Percentiles rank a stretch among this genome's conserved stretches.
phyloP scores from a whole-genome alignment of 2,797 vertebrate species.

The Tragopan temminckii region DNA sequence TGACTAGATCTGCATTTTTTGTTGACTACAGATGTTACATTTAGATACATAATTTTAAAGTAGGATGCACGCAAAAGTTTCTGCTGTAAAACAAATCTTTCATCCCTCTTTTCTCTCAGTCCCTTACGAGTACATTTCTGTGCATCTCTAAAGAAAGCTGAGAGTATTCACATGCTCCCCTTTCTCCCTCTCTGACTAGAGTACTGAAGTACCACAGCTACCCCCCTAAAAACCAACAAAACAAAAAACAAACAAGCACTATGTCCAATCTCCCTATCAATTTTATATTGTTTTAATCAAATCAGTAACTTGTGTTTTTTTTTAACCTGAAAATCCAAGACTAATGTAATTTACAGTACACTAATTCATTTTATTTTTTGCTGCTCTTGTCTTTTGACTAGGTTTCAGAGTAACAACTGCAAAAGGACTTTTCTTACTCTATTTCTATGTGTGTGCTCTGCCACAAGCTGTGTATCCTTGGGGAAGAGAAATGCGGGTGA shows the following conservation, averaged over 20 bases:
- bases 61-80: not conserved
- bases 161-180: not conserved
- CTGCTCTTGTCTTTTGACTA: not conserved
- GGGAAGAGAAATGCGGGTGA: not conserved
- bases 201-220: not conserved
- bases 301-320: not conserved
- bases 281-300: not conserved
- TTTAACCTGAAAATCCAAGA: not conserved
- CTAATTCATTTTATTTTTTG: not conserved
- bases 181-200: not conserved
- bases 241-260: not conserved
- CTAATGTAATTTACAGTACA: not conserved
- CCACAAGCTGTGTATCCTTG: not conserved
- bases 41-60: conserved; percentile 9
- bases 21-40: not conserved
- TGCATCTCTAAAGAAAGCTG: not conserved
- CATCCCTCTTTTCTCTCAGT: not conserved
- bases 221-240: not conserved
- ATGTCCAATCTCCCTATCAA: not conserved
- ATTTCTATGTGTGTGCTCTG: not conserved
- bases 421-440: not conserved
- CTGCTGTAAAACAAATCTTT: conserved; percentile 42
- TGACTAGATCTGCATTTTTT: not conserved
- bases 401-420: not conserved
- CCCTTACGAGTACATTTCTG: not conserved